phyloP scores from a whole-genome alignment of 2,797 vertebrate genomes.

The Simalia tracyae region DNA sequence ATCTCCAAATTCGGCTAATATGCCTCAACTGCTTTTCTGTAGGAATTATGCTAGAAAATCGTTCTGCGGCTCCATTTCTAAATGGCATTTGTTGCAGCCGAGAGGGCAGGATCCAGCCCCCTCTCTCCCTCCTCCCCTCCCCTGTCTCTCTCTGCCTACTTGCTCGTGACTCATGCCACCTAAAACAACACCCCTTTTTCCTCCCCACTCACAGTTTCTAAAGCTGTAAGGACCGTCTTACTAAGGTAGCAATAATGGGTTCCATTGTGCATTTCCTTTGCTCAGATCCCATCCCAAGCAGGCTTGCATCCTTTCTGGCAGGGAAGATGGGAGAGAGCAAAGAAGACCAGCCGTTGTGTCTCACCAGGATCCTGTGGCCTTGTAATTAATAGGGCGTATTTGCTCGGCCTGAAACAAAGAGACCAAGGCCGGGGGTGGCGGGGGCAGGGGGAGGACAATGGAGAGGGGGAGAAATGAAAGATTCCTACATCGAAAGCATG shows the following conservation, averaged over 20 bases:
- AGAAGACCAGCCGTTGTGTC: background rate
- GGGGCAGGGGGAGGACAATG: background rate
- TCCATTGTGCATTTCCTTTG: conserved; percentile 43
- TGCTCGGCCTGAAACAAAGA: background rate
- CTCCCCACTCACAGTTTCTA: conserved; percentile 40
- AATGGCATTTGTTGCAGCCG: background rate
- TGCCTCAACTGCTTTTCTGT: background rate
- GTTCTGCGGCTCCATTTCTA: background rate
- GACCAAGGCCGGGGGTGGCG: too few relatives aligned
- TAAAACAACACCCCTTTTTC: conserved; percentile 28
- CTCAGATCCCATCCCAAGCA: conserved; percentile 35
- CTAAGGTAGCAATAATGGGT: conserved; percentile 38
- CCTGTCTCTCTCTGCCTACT: accelerated
- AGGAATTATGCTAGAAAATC: background rate
- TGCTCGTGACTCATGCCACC: conserved; percentile 39
- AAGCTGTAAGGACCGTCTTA: conserved; percentile 35
- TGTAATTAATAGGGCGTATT: background rate
- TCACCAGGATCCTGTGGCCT: too few relatives aligned
- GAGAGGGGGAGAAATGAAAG: background rate
- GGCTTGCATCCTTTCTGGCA: conserved; percentile 17
- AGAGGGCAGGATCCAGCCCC: background rate
- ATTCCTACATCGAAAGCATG: background rate
- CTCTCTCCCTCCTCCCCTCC: background rate
- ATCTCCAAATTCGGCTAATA: background rate
- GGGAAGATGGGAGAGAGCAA: background rate